Conservation (phyloP, 2,797 vertebrate genomes). For the Synanceia verrucosa region DNA sequence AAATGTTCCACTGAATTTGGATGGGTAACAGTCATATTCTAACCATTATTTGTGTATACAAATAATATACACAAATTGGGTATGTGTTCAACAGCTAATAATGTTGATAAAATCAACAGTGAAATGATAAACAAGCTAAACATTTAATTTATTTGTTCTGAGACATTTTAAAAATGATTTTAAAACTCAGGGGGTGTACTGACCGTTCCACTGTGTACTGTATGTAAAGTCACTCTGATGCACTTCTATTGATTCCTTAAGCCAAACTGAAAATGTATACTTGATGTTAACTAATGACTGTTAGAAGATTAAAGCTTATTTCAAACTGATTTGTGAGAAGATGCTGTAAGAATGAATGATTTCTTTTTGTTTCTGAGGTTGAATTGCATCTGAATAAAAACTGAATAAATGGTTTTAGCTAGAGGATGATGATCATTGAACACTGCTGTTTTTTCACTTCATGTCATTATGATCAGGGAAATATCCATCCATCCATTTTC, state of each 20-base stretch:
- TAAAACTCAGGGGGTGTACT: background rate
- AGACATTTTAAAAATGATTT: background rate
- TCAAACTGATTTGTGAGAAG: constrained; percentile 13
- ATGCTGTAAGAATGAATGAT: background rate
- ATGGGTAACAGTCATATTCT: background rate
- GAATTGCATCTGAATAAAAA: too few relatives aligned
- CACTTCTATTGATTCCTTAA: constrained; percentile 30
- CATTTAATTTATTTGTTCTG: background rate
- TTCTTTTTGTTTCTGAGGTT: background rate
- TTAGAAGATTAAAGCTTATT: constrained; percentile 68
- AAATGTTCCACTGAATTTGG: background rate
- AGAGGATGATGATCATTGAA: too few relatives aligned
- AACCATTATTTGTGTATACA: too few relatives aligned
- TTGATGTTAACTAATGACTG: constrained; percentile 69
- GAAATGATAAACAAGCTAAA: background rate
- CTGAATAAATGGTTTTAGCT: too few relatives aligned
- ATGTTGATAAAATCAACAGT: background rate
- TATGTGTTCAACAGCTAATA: background rate
- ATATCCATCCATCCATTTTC: too few relatives aligned
- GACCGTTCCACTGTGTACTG: constrained; percentile 1
- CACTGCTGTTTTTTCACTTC: too few relatives aligned
- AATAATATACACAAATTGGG: background rate
- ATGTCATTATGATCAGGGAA: too few relatives aligned
- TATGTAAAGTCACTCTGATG: constrained; percentile 35
- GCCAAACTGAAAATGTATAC: constrained; percentile 41